These are phyloP conservation scores for Zoanthus solanderi DNA, from an alignment of 92 coral and sea anemone species.

Conservation along the genomic window DNA sequence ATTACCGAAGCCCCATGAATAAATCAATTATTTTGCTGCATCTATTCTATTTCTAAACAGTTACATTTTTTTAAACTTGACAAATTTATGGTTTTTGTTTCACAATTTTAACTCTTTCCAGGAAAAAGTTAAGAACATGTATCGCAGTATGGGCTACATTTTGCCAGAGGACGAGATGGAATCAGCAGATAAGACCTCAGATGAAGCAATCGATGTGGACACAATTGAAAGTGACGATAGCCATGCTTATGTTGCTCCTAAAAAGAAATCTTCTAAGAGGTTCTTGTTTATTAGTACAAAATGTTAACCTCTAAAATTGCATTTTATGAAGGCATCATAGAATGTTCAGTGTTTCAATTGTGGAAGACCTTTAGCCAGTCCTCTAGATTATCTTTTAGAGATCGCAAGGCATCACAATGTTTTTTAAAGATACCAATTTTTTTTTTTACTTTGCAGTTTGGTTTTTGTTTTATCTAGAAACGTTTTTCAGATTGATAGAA, in stretches of 20 bases:
- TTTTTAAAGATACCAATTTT: too few relatives aligned
- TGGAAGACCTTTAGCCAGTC: background rate
- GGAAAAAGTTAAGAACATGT: constrained; percentile 91
- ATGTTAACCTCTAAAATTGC: background rate
- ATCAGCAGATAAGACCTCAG: constrained; percentile 75
- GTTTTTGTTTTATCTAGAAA: too few relatives aligned
- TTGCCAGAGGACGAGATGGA: constrained; percentile 66
- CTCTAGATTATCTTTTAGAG: too few relatives aligned
- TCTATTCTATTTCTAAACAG: too few relatives aligned
- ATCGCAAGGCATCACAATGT: too few relatives aligned
- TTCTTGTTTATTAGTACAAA: background rate
- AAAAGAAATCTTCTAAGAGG: constrained; percentile 80
- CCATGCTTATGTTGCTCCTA: constrained; percentile 60
- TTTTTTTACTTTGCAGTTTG: too few relatives aligned
- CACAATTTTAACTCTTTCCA: constrained; percentile 1
- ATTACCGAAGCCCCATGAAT: too few relatives aligned
- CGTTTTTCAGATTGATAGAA: too few relatives aligned
- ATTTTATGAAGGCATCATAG: background rate
- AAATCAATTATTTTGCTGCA: too few relatives aligned
- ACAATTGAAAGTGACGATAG: constrained; percentile 82
- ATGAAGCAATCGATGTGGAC: constrained; percentile 97
- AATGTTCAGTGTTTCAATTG: background rate
- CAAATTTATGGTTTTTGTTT: background rate
- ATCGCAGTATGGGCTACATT: constrained; percentile 88
- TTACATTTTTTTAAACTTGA: too few relatives aligned